Percentiles rank a stretch among this genome's conserved stretches.
Conservation (phyloP, 2,888 invertebrate genomes). For the Magallana nippona region DNA sequence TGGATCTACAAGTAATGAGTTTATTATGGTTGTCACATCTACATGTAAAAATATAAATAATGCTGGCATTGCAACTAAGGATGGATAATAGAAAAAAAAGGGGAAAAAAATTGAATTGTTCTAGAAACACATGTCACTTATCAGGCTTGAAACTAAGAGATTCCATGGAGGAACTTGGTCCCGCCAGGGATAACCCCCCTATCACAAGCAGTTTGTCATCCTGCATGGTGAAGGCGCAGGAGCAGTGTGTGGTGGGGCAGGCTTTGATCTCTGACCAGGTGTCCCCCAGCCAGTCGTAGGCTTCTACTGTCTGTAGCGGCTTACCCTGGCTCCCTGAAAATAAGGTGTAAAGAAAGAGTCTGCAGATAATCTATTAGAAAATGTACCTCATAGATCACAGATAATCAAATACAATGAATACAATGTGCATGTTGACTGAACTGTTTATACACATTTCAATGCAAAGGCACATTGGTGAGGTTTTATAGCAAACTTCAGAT, state of each 20-base stretch:
- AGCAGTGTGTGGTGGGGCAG: constrained; percentile 74
- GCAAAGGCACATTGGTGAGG: no score
- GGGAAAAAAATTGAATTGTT: no score
- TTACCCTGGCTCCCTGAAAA: constrained; percentile 75
- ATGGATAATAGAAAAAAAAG: no score
- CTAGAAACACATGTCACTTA: neutral
- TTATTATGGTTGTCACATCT: no score
- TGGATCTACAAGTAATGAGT: no score
- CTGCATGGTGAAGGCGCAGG: constrained; percentile 71
- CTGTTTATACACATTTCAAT: no score
- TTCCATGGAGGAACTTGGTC: constrained; percentile 73
- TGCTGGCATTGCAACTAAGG: no score
- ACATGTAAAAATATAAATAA: no score
- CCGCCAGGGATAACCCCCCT: constrained; percentile 76
- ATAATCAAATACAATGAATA: neutral
- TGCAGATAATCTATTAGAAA: neutral
- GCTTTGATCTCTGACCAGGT: constrained; percentile 70
- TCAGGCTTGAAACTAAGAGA: constrained; percentile 37
- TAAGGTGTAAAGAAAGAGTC: neutral
- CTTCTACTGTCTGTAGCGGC: constrained; percentile 72
- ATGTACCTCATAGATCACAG: neutral
- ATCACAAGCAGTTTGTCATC: constrained; percentile 70
- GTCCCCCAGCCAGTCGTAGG: constrained; percentile 70
- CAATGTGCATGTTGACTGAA: neutral
- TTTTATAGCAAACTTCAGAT: no score